Conservation (phyloP, 2,888 invertebrate genomes). For the Drosophila dives region DNA sequence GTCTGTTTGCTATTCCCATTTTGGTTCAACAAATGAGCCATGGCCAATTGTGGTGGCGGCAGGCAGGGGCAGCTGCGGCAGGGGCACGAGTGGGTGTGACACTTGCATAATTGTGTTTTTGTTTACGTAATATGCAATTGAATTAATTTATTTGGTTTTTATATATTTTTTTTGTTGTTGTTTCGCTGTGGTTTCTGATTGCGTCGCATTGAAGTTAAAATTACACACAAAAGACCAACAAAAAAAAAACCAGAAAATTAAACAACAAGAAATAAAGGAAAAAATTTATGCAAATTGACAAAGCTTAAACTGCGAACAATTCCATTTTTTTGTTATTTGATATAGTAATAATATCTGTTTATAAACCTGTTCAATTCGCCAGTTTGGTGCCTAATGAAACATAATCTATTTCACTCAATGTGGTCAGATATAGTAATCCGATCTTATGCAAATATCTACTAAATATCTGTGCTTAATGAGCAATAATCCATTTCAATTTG, state of each 20-base stretch:
- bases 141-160: conserved; percentile 72
- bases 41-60: conserved; percentile 40
- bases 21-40: conserved; percentile 71
- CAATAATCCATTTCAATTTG: neutral
- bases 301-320: conserved; percentile 13
- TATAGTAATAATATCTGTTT: neutral
- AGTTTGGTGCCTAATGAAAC: neutral
- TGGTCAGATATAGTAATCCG: conserved; percentile 1
- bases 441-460: neutral
- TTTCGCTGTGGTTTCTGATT: conserved; percentile 47
- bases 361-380: neutral
- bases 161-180: conserved; percentile 52
- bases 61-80: neutral
- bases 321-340: neutral
- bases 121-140: conserved; percentile 75
- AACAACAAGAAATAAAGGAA: neutral
- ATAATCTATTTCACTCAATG: neutral
- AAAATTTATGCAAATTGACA: neutral
- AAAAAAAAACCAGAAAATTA: conserved; percentile 19
- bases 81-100: conserved; percentile 51
- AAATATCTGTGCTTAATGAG: neutral
- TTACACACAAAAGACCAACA: conserved; percentile 36
- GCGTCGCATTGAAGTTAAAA: conserved; percentile 23
- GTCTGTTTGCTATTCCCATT: conserved; percentile 37
- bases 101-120: conserved; percentile 73